Evolutionary conservation across 2,113 vertebrate genomes (phyloP), one percentile per base, ranked within the genome.

Genomic region (Marcusenius ussheri): DNA sequence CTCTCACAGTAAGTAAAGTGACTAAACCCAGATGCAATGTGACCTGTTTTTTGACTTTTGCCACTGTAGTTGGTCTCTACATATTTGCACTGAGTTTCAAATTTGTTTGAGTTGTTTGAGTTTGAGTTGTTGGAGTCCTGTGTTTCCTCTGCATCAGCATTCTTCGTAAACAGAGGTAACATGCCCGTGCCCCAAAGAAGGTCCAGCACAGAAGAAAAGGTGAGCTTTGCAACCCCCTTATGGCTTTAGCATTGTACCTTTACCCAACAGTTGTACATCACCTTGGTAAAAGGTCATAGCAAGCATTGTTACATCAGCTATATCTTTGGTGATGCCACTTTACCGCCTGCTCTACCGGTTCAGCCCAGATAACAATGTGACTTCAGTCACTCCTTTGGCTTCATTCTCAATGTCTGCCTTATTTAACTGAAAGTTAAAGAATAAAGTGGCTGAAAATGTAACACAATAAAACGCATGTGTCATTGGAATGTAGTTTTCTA

Each of bases 161-260:
- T 84, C 42, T 46, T 84, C 21, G 0, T 47, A 11, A 45, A 84
- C 83, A 84, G 24, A 84, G 42, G 51, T 91, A 93, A 49, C 17
- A 92, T 83, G 39, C 62, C 89, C 74, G 6, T 9, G 27, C 1
- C n/a, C 66, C 88, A 93, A 93, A 94, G 86, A 66, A 90, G 49
- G 4, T 62, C 89, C 1, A 83, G 5, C 56, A 90, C 93, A 4
- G 91, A 93, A 89, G 93, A 95, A 51, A 92, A 94, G 95, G 95
- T 96, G 5, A 89, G 50, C 50, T 88, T 35, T 19, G 50, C 87
- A 58, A 31, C 21, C 21, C 11, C 53, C 49, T 27, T 15, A 87
- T 5, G n/a, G 74, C 74, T 17, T 42, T 19, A 5, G 5, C 35
- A 19, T 19, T 77, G 35, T 39, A 19, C 70, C 27, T 17, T 17